Evolutionary conservation across 1,140 invertebrate genomes (phyloP).

Genomic region (Bombus difficillimus): DNA sequence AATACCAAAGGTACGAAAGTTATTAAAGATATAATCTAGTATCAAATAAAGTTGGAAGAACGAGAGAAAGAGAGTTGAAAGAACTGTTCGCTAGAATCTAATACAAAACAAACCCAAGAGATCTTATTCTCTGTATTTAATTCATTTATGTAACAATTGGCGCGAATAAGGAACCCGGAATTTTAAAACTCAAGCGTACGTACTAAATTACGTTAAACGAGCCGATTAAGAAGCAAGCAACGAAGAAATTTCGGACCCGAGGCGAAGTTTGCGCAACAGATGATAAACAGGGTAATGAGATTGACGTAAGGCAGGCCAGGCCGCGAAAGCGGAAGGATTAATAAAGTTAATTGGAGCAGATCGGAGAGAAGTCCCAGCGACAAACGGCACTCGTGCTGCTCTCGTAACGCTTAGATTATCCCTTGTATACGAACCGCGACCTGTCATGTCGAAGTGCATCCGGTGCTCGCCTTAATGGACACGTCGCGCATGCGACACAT

Average conservation of each 20-base stretch:
- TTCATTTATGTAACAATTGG: not conserved
- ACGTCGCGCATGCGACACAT: not conserved
- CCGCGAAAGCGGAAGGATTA: constrained; percentile 76
- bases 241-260: not conserved
- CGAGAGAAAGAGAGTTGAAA: not conserved
- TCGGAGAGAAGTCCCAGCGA: constrained; percentile 71
- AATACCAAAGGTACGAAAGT: too few relatives aligned
- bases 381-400: constrained; percentile 66
- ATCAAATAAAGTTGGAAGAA: not conserved
- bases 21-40: too few relatives aligned
- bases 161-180: not conserved
- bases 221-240: not conserved
- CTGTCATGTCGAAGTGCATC: constrained; percentile 55
- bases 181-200: not conserved
- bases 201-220: not conserved
- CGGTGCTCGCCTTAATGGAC: constrained; percentile 55
- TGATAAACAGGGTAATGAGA: constrained; percentile 65
- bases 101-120: not conserved
- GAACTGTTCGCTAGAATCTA: not conserved
- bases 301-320: constrained; percentile 70
- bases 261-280: constrained; percentile 30
- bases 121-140: not conserved
- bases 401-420: constrained; percentile 67
- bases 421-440: constrained; percentile 61
- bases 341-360: constrained; percentile 77